These are phyloP conservation scores for Zonitis immaculata DNA, from an alignment of 2,888 invertebrate genomes.

Conservation along the genomic window DNA sequence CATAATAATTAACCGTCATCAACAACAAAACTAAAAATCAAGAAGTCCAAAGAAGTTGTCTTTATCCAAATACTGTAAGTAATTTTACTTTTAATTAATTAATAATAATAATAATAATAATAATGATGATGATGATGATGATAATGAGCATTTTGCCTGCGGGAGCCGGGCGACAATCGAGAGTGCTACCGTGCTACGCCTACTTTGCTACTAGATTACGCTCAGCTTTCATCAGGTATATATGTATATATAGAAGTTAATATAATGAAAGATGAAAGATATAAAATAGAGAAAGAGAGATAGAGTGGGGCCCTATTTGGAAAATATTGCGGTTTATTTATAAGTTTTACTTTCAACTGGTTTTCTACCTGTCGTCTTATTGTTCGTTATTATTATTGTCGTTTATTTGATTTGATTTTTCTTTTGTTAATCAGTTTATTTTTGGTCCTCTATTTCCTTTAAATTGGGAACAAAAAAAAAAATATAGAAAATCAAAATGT, in stretches of 20 bases:
- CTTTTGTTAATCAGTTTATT: neutral
- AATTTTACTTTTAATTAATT: no score
- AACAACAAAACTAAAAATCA: no score
- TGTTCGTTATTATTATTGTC: neutral
- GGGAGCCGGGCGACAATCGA: conserved; percentile 1
- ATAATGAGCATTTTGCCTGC: neutral
- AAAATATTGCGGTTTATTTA: conserved; percentile 2
- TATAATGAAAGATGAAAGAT: neutral
- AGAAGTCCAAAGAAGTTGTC: no score
- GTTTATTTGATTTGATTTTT: neutral
- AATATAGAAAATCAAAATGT: no score
- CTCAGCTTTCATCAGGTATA: conserved; percentile 17
- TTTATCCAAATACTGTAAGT: no score
- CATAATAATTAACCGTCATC: no score
- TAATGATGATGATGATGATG: no score
- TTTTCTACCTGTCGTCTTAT: neutral
- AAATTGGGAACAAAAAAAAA: no score
- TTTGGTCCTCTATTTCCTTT: no score
- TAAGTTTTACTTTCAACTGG: conserved; percentile 9
- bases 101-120: no score
- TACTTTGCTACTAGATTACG: conserved; percentile 31
- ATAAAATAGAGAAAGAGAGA: neutral
- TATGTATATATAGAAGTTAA: neutral
- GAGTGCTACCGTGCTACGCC: conserved; percentile 16
- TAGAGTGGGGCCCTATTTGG: conserved; percentile 5